Conservation (phyloP, 2,888 invertebrate genomes). For the Empis livida region DNA sequence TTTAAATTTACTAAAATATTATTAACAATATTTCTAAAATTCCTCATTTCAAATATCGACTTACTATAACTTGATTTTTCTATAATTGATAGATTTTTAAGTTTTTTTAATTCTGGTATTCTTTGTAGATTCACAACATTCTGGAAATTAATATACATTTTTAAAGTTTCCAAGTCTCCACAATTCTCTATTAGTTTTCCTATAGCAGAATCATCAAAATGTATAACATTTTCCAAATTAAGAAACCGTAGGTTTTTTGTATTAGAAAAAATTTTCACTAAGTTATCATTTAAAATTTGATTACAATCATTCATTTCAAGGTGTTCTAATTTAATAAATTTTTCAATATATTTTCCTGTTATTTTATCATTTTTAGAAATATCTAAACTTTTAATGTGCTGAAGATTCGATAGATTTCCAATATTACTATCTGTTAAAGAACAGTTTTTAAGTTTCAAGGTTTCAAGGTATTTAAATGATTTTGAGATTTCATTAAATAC, state of each 20-base stretch:
- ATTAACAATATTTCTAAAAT: background rate
- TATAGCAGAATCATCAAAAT: background rate
- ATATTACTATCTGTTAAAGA: background rate
- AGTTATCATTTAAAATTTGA: no score
- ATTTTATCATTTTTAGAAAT: background rate
- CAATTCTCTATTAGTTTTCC: background rate
- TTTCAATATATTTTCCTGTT: background rate
- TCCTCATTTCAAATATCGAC: background rate
- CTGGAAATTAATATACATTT: background rate
- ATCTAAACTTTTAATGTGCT: background rate
- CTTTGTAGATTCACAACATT: background rate
- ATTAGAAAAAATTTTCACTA: no score
- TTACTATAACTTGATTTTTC: background rate
- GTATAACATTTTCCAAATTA: background rate
- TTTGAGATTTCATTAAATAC: background rate
- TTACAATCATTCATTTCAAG: background rate
- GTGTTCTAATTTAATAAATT: background rate
- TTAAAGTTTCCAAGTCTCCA: background rate
- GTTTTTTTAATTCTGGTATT: background rate
- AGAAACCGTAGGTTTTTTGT: no score
- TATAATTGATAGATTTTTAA: background rate
- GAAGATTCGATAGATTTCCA: background rate
- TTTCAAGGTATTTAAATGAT: background rate
- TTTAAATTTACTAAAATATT: background rate
- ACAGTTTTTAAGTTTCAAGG: background rate